Evolutionary conservation across 1,140 invertebrate genomes (phyloP).

Genomic region (Pseudomyrmex pallidus): DNA sequence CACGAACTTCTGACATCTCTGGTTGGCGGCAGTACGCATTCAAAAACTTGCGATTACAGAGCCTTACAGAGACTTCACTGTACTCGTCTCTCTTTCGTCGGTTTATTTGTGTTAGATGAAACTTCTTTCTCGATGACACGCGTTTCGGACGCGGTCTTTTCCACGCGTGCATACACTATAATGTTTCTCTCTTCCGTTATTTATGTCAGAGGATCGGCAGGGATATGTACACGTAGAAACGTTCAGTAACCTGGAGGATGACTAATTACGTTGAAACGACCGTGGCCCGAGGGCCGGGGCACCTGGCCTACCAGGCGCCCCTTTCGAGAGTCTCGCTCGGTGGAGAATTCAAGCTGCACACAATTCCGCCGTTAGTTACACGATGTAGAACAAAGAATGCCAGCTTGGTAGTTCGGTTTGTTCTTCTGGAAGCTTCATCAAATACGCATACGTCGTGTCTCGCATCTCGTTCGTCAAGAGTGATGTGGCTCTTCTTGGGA

Average conservation of each 20-base stretch:
- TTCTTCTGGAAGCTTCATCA: constrained; percentile 21
- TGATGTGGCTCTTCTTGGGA: constrained; percentile 1
- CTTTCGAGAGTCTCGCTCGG: not conserved
- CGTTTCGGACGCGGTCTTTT: constrained; percentile 7
- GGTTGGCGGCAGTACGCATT: not conserved
- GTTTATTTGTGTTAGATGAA: constrained; percentile 27
- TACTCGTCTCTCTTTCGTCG: not conserved
- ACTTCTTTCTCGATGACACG: constrained; percentile 36
- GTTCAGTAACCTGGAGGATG: constrained; percentile 55
- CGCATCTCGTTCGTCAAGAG: constrained; percentile 7
- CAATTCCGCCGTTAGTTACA: constrained; percentile 54
- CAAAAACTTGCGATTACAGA: not conserved
- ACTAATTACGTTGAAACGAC: constrained; percentile 69
- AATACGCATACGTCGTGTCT: constrained; percentile 19
- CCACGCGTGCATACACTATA: not conserved
- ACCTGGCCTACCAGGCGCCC: constrained; percentile 58
- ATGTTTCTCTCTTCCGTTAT: not conserved
- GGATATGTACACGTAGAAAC: not conserved
- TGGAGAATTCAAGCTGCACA: constrained; percentile 24
- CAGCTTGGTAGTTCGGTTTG: not conserved
- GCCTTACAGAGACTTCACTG: constrained; percentile 22
- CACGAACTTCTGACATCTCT: not conserved
- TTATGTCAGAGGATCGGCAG: not conserved
- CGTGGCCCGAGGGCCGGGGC: constrained; percentile 27
- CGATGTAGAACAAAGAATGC: constrained; percentile 60